Base-by-base conservation (phyloP, 2,888 invertebrate species). In the Melanargia galathea region DNA sequence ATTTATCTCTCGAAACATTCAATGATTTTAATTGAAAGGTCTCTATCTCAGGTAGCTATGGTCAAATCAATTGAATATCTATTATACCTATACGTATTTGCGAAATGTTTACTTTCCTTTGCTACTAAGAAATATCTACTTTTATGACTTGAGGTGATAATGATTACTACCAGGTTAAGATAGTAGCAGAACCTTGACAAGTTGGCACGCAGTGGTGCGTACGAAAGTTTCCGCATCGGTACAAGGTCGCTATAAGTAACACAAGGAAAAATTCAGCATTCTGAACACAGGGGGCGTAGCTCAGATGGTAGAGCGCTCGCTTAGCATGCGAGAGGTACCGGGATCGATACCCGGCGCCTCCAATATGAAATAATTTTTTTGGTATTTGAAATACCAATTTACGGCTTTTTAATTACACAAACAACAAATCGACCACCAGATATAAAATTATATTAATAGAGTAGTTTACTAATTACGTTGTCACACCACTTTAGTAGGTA, bases 221-320 rank as follows among this genome's bases (percentile, higher is more conserved):
- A 63, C 68, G 67, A 71, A 69, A 71, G 71, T 63, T 64, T 62
- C 55, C 57, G 52, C 45, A 45, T 64, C 16, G n/a, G 0, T 60
- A 55, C 56, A 66, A 63, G 60, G 62, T 58, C 54, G 24, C 13
- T 51, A 16, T 22, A n/a, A 52, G 2, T 10, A 49, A 10, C 26
- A 0, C 13, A 18, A 55, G 10, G 2, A 7, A 11, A 67, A 63
- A 57, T 69, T 69, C 26, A 5, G 0, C 0, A 0, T 0, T 0
- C 0, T 11, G 0, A 0, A 0, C 7, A 63, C 3, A 30, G 90
- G 88, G 89, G 91, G 88, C 89, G 92, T 90, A 90, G 90, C 90
- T 90, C 91, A 92, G 90, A 91, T 90, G 91, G 90, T 90, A 90
- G 90, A 90, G 90, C 90, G 90, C 90, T 90, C 90, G 90, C 91